Conservation (phyloP, 2,888 invertebrate genomes). For the Halictus ligatus region DNA sequence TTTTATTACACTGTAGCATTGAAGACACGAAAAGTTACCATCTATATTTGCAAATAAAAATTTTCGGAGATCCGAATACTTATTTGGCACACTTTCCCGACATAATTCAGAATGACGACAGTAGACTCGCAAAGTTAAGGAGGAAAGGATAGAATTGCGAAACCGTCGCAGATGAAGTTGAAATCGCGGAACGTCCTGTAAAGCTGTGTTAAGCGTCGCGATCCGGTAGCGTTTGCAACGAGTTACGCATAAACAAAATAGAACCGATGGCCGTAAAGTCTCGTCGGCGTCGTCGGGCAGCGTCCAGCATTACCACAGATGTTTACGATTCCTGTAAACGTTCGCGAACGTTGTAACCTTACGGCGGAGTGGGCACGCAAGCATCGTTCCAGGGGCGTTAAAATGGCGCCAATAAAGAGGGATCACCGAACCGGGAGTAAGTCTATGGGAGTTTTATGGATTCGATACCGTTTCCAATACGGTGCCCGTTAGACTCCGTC, state of each 20-base stretch:
- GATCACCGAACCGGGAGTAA: slow-evolving; percentile 59
- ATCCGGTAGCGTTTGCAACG: not conserved
- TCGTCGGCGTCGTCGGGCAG: not conserved
- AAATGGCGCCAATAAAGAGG: slow-evolving; percentile 72
- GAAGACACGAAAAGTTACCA: too few relatives aligned
- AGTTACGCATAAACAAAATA: not conserved
- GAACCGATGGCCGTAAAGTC: not conserved
- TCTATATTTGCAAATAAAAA: not conserved
- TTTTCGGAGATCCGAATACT: not conserved
- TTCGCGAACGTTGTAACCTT: slow-evolving; percentile 6
- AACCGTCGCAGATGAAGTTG: too few relatives aligned
- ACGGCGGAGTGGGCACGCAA: not conserved
- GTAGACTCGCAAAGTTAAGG: not conserved
- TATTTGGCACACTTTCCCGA: not conserved
- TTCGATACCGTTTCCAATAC: slow-evolving; percentile 71
- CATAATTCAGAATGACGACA: not conserved
- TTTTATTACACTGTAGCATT: too few relatives aligned
- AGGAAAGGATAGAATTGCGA: too few relatives aligned
- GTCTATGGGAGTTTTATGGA: slow-evolving; percentile 70
- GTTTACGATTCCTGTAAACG: slow-evolving; percentile 14
- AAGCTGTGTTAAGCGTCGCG: not conserved
- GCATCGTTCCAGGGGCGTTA: slow-evolving; percentile 40
- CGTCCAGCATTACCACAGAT: not conserved
- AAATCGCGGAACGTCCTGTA: not conserved
- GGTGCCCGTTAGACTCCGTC: slow-evolving; percentile 33